Evolutionary conservation across 2,113 vertebrate genomes (phyloP), one percentile per base, ranked within the genome.

Genomic region (Rhinogobius similis): DNA sequence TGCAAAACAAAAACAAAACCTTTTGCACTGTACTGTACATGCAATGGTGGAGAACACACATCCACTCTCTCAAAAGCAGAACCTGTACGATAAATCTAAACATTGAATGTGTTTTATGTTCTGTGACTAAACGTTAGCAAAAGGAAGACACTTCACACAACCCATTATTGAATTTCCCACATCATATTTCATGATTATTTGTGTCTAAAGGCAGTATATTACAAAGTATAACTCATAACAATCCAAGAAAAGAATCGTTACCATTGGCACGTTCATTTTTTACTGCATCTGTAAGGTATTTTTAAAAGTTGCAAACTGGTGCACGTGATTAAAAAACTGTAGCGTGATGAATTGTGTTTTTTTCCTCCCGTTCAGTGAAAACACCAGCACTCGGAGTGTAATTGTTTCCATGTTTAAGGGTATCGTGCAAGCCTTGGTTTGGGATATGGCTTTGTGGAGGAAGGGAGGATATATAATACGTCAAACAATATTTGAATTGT

Each of bases 321-420:
- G 75, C 56, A 78, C 65, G 79, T 73, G 65, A 80, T 77, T 11
- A 2, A 50, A 52, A 50, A 67, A 38, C 21, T 21, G 52, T 18
- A 12, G 52, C 64, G 43, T 75, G 21, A 0, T 73, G 26, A 44
- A 24, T 24, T 32, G 78, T 87, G 84, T 88, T 91, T 89, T 86
- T 92, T 89, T 90, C 90, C 89, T 89, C 90, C 90, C 82, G 56
- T 81, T 86, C 8, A 79, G 72, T 77, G 76, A 84, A 85, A 89
- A 87, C 84, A 90, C 87, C 88, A 86, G 78, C 68, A 63, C 39
- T 63, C 48, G 61, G 70, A 67, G 59, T 76, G 82, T 76, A 82
- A 83, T 16, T 44, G 76, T 53, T 18, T 75, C 39, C 68, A 59
- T 24, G n/a, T 26, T 68, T 63, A 21, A 65, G 65, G 14, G 63